Evolutionary conservation across 2,888 invertebrate species (phyloP).

Genomic region (Luperina nickerlii): DNA sequence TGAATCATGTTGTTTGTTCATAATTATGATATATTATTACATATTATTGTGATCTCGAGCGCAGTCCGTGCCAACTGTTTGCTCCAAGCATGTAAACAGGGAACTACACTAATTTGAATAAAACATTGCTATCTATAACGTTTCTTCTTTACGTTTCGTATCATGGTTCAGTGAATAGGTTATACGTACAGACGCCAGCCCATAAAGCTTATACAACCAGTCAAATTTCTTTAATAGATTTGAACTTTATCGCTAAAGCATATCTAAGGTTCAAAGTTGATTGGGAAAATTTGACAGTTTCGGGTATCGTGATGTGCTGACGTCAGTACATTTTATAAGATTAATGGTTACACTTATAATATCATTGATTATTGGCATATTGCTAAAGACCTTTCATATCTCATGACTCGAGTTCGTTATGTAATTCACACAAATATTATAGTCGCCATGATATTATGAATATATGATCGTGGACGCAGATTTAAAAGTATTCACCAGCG

Average conservation of each 20-base stretch:
- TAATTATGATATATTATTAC: slow-evolving; percentile 1
- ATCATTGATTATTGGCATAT: slow-evolving; percentile 8
- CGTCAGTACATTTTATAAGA: neutral
- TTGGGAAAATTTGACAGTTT: too few species aligned
- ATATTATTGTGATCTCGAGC: slow-evolving; percentile 13
- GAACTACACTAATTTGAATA: slow-evolving; percentile 22
- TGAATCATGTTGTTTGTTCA: slow-evolving; percentile 26
- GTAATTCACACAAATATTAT: neutral
- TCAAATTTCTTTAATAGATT: too few species aligned
- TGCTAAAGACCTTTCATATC: neutral
- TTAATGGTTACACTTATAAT: too few species aligned
- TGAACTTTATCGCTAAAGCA: too few species aligned
- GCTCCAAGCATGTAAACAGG: slow-evolving; percentile 24
- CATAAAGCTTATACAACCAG: too few species aligned
- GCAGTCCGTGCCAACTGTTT: slow-evolving; percentile 17
- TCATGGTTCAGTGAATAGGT: slow-evolving; percentile 1
- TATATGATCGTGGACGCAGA: neutral
- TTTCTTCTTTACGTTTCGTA: slow-evolving; percentile 5
- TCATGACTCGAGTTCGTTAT: neutral
- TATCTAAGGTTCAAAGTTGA: too few species aligned
- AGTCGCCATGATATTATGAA: neutral
- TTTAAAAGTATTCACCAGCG: neutral
- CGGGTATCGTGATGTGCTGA: too few species aligned
- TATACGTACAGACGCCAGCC: too few species aligned
- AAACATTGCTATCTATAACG: slow-evolving; percentile 2